These are phyloP conservation scores for Dysmachus trigonus DNA, from an alignment of 2,888 invertebrate genomes.

Conservation along the genomic window DNA sequence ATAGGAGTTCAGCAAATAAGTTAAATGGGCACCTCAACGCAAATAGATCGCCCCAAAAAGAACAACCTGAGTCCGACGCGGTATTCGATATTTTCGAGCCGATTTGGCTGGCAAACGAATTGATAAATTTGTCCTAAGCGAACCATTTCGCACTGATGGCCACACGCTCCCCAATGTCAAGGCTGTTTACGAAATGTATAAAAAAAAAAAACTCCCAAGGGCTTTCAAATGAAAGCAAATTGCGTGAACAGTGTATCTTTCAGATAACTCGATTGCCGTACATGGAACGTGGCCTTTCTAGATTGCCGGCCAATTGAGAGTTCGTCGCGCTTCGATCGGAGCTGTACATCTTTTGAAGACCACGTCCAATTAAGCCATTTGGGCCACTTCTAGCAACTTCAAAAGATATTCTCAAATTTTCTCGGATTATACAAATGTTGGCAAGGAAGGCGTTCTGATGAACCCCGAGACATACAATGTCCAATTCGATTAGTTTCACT, in stretches of 20 bases:
- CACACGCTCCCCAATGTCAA: background rate
- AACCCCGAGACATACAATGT: background rate
- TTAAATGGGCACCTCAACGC: background rate
- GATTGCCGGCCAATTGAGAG: background rate
- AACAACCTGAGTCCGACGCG: background rate
- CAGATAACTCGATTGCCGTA: background rate
- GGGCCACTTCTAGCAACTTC: background rate
- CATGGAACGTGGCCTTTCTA: background rate
- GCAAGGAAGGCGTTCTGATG: background rate
- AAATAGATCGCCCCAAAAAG: background rate
- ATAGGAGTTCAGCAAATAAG: background rate
- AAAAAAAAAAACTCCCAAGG: background rate
- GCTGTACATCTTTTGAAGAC: background rate
- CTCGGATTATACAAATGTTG: background rate
- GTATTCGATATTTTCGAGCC: background rate
- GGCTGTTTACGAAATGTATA: background rate
- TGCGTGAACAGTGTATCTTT: constrained; percentile 3
- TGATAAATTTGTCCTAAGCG: background rate
- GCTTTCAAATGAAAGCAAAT: constrained; percentile 5
- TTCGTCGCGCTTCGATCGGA: background rate
- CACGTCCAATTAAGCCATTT: background rate
- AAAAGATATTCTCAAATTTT: background rate
- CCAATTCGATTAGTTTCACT: no score
- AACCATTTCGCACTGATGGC: background rate
- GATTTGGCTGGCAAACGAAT: background rate